Evolutionary conservation across 2,797 vertebrate genomes (phyloP).

Genomic region (Buphagus erythrorhynchus): DNA sequence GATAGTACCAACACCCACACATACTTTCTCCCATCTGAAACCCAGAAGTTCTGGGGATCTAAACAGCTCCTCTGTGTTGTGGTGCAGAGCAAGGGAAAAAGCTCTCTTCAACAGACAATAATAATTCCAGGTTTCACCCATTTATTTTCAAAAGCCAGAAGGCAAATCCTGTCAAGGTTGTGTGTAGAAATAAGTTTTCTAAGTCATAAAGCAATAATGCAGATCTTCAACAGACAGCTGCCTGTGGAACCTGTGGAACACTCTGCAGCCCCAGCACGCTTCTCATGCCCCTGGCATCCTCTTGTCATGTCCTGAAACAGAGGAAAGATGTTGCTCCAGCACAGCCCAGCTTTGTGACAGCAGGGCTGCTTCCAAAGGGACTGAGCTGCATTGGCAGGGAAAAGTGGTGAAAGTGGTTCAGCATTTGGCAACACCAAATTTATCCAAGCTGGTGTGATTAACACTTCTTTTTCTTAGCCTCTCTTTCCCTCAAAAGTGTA

Average conservation of each 20-base stretch:
- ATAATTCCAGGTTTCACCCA: conserved; percentile 40
- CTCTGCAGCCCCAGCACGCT: accelerated
- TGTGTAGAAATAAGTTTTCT: conserved; percentile 40
- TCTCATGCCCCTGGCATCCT: neutral
- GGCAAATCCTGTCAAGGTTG: conserved; percentile 39
- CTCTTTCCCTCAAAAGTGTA: neutral
- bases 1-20: neutral
- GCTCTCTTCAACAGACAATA: neutral
- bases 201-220: conserved; percentile 48
- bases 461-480: neutral
- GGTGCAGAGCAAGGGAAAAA: neutral
- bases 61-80: neutral
- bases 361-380: neutral
- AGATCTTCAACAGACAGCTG: neutral
- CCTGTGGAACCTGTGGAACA: neutral
- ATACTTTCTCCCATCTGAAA: conserved; percentile 46
- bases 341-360: neutral
- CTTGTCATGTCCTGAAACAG: neutral
- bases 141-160: conserved; percentile 46
- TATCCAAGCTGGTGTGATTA: neutral
- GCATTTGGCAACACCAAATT: neutral
- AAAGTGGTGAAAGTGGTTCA: neutral
- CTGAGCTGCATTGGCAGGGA: neutral
- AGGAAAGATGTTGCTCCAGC: neutral
- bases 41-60: conserved; percentile 32